phyloP scores from a whole-genome alignment of 2,113 vertebrate species.

The Sinocyclocheilus rhinocerous region DNA sequence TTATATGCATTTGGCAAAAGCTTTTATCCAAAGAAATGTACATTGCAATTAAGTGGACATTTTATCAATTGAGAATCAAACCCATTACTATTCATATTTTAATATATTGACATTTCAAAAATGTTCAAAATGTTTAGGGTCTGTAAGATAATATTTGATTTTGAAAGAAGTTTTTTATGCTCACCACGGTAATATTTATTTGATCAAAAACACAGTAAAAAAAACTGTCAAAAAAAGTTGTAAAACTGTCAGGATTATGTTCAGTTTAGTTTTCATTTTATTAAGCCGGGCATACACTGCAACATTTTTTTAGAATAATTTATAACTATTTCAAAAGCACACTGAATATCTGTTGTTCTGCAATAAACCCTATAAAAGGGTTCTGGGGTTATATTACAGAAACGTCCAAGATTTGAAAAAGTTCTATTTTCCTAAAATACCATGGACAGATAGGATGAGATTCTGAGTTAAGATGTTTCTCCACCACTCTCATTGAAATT shows the following conservation, averaged over 20 bases:
- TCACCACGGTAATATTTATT: not conserved
- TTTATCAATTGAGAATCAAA: not conserved
- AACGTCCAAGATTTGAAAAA: not conserved
- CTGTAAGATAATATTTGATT: not conserved
- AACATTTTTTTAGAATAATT: too few relatives aligned
- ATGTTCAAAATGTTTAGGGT: not conserved
- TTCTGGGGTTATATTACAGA: not conserved
- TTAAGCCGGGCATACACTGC: too few relatives aligned
- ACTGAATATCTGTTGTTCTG: too few relatives aligned
- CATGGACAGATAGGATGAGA: not conserved
- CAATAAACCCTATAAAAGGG: too few relatives aligned
- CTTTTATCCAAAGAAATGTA: not conserved
- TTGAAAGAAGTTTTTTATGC: not conserved
- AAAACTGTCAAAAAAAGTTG: too few relatives aligned
- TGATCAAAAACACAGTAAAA: too few relatives aligned
- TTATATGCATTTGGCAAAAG: not conserved
- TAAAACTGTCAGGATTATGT: too few relatives aligned
- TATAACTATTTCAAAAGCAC: too few relatives aligned
- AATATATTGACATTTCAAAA: not conserved
- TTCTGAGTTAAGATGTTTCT: not conserved
- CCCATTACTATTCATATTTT: not conserved
- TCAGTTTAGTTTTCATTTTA: too few relatives aligned
- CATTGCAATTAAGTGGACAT: not conserved
- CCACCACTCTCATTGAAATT: not conserved
- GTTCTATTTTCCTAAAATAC: not conserved